Percentiles rank a stretch among this genome's conserved stretches.
phyloP scores from a whole-genome alignment of 2,113 vertebrate species.

The Ophiodon elongatus region DNA sequence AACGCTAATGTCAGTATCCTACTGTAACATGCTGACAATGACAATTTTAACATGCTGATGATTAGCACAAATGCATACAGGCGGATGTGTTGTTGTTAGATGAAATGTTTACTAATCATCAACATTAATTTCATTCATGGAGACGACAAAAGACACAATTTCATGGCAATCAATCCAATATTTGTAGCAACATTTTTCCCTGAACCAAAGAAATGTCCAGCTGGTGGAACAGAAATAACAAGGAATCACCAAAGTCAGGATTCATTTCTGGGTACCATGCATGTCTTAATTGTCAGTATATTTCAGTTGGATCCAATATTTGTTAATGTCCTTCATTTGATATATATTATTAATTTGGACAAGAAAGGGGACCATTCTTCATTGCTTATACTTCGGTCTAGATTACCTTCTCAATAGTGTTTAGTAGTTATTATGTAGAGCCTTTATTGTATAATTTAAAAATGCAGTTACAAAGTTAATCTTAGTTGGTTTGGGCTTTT shows the following conservation, averaged over 20 bases:
- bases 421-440: not conserved
- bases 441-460: not conserved
- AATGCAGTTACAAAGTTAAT: not conserved
- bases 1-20: not conserved
- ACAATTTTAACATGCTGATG: not conserved
- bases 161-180: not conserved
- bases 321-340: not conserved
- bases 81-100: no score
- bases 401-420: not conserved
- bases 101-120: not conserved
- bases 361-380: not conserved
- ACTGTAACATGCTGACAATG: not conserved
- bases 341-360: not conserved
- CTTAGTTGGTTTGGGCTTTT: not conserved
- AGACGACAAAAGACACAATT: not conserved
- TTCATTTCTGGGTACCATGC: not conserved
- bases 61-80: not conserved
- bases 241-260: no score
- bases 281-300: not conserved
- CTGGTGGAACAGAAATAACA: not conserved
- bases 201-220: not conserved
- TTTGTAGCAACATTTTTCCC: not conserved
- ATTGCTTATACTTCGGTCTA: not conserved
- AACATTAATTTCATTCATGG: not conserved
- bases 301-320: not conserved